A percentile compares a stretch with the other conserved stretches of the same genome.
Evolutionary conservation across 2,888 invertebrate species (phyloP).

Genomic region (Nephrotoma appendiculata): DNA sequence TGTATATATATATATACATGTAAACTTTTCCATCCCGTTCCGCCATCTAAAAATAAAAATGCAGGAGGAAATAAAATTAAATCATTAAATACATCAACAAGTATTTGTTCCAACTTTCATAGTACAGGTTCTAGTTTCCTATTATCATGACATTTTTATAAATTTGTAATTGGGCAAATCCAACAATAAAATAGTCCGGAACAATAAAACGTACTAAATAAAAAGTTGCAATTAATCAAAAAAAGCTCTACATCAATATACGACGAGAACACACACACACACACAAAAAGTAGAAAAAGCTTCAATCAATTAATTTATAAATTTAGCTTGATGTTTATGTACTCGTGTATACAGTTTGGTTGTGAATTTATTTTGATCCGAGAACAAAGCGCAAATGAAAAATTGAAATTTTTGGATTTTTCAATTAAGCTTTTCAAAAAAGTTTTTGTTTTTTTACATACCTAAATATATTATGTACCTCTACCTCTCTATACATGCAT

Average conservation of each 20-base stretch:
- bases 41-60: neutral
- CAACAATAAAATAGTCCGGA: neutral
- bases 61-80: neutral
- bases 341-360: neutral
- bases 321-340: neutral
- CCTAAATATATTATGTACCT: neutral
- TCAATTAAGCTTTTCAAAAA: neutral
- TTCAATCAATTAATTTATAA: neutral
- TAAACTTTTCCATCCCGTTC: neutral
- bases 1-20: no score
- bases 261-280: no score
- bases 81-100: neutral
- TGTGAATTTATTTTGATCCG: neutral
- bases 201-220: neutral
- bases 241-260: neutral
- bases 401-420: neutral
- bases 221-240: neutral
- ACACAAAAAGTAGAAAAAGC: neutral
- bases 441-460: neutral
- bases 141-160: neutral
- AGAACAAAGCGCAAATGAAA: neutral
- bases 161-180: neutral
- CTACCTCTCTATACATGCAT: no score
- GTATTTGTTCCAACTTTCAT: neutral
- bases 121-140: neutral